A percentile compares a stretch with the other conserved stretches of the same genome.
Conservation (phyloP, 2,888 invertebrate genomes). For the Metopia argyrocephala region DNA sequence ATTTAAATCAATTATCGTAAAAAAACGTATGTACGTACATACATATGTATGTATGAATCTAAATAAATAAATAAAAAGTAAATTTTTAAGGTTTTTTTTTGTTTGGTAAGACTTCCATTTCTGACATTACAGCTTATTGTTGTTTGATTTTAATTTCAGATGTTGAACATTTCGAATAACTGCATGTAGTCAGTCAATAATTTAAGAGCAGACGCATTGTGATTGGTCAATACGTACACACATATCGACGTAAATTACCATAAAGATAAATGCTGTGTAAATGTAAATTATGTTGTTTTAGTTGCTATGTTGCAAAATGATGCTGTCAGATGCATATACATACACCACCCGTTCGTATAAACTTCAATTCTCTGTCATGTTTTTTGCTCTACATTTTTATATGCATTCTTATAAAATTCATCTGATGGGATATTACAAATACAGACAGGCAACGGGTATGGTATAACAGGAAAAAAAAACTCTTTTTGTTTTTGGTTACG, state of each 20-base stretch:
- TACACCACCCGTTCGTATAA: neutral
- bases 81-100: conserved; percentile 30
- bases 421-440: neutral
- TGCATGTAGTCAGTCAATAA: conserved; percentile 43
- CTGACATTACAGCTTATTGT: neutral
- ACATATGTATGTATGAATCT: neutral
- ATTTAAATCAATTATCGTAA: conserved; percentile 40
- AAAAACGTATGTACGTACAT: neutral
- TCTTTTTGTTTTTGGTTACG: conserved; percentile 44
- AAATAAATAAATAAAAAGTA: conserved; percentile 15
- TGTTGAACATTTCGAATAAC: conserved; percentile 19
- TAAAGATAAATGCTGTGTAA: conserved; percentile 24
- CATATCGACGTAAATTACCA: conserved; percentile 46
- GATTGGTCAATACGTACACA: conserved; percentile 46
- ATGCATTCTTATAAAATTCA: no score
- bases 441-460: no score
- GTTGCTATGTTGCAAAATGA: conserved; percentile 12
- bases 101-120: no score
- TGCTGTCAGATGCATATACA: neutral
- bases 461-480: no score
- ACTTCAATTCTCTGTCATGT: neutral
- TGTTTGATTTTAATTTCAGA: conserved; percentile 12
- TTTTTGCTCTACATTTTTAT: neutral
- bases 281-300: conserved; percentile 24
- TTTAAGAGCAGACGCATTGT: conserved; percentile 1